Evolutionary conservation across 2,113 vertebrate genomes (phyloP), one percentile per base, ranked within the genome.

Genomic region (Asarcornis scutulata): DNA sequence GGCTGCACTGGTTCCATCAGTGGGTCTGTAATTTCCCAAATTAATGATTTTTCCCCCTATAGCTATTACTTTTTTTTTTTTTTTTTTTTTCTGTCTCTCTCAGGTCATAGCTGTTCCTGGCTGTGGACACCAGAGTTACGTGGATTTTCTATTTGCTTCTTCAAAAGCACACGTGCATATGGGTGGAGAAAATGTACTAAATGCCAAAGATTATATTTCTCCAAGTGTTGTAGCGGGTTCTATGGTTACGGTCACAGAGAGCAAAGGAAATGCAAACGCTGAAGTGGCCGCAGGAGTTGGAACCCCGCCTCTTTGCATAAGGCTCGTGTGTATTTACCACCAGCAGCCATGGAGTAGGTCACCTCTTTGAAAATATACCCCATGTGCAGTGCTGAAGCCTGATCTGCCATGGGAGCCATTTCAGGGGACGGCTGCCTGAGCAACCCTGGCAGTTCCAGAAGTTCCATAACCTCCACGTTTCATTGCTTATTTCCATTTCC

Each of bases 161-260:
- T 94, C 86, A 94, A 63, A 93, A 93, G 80, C 13, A 63, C 83
- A 90, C 58, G 82, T 86, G 91, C 29, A 18, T 34, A 81, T 72
- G 93, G 95, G 92, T 90, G 95, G 95, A 86, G 94, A 93, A 92
- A 78, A 64, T 9, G 69, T 18, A 78, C 46, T 52, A 62, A 88
- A 84, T 93, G 93, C 96, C 96, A 96, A 97, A 84, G 83, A 95
- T 66, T 84, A 91, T 96, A 96, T 96, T 97, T 95, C 95, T 87
- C 67, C 73, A 86, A 96, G 92, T 94, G 95, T 88, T 94, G 63
- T 40, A 91, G 86, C 50, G 82, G 78, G 73, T 92, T 96, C 95
- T 95, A 90, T 93, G 96, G 95, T 96, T 97, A 97, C 83, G 2
- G 86, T 91, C 83, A 92, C 73, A 73, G 74, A 79, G 92, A 94